These are phyloP conservation scores for Litocranius walleri DNA, from an alignment of 2,113 vertebrate species.

Conservation along the genomic window DNA sequence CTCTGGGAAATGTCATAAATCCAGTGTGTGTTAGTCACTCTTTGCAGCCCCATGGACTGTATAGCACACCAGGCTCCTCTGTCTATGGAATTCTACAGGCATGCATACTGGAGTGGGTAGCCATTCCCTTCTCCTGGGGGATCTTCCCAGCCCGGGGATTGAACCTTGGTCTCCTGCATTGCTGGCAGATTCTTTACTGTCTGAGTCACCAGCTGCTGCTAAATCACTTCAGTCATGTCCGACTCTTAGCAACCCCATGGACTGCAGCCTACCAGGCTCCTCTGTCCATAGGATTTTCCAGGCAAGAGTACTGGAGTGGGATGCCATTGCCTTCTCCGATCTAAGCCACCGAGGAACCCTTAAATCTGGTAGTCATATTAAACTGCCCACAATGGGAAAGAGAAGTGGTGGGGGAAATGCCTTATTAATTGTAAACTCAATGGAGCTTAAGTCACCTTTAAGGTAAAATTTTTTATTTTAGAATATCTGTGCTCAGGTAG, in stretches of 20 bases:
- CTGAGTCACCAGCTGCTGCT: not conserved
- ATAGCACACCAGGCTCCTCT: not conserved
- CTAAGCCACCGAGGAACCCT: not conserved
- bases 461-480: not conserved
- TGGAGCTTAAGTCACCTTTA: not conserved
- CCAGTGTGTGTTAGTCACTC: not conserved
- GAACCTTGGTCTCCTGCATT: not conserved
- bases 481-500: not conserved
- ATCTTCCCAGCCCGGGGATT: not conserved
- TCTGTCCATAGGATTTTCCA: no score
- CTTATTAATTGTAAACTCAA: not conserved
- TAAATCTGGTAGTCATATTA: not conserved
- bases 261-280: no score
- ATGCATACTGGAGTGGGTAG: not conserved
- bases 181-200: not conserved
- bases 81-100: not conserved
- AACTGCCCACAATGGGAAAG: not conserved
- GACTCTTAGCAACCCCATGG: no score
- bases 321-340: not conserved
- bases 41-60: not conserved
- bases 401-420: not conserved
- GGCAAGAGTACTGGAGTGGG: no score
- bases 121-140: not conserved
- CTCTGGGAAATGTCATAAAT: not conserved
- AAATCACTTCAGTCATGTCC: no score